Conservation (phyloP, 2,888 invertebrate genomes). For the Argyra leucocephala region DNA sequence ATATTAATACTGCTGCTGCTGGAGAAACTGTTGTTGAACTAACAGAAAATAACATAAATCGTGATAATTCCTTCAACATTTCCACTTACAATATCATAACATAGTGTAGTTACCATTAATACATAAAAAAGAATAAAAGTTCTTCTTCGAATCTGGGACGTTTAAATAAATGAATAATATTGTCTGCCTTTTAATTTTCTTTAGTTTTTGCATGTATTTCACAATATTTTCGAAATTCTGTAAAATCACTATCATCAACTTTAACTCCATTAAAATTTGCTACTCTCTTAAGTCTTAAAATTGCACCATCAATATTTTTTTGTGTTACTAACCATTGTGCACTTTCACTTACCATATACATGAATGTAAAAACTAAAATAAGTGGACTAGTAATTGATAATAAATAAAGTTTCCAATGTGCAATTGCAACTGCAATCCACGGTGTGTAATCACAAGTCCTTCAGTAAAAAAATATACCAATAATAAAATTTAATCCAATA, state of each 20-base stretch:
- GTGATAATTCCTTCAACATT: constrained; percentile 45
- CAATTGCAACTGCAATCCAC: constrained; percentile 39
- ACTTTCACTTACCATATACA: constrained; percentile 45
- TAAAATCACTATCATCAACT: constrained; percentile 30
- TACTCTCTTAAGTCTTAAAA: constrained; percentile 42
- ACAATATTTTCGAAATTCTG: constrained; percentile 20
- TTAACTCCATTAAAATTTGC: constrained; percentile 43
- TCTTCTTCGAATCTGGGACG: constrained; percentile 44
- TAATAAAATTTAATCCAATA: constrained; percentile 46
- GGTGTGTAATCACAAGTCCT: constrained; percentile 43
- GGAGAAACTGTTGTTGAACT: constrained; percentile 45
- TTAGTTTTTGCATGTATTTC: constrained; percentile 13
- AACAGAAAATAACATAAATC: constrained; percentile 44
- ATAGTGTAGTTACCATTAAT: constrained; percentile 47
- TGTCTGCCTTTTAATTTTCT: constrained; percentile 13
- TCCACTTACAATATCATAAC: constrained; percentile 47
- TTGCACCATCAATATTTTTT: constrained; percentile 43
- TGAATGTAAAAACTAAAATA: constrained; percentile 37
- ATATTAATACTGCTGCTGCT: constrained; percentile 38
- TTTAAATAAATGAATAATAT: constrained; percentile 39
- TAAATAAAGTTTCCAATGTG: constrained; percentile 43
- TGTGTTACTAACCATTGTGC: constrained; percentile 48
- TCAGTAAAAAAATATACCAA: constrained; percentile 47
- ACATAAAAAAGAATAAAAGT: constrained; percentile 46
- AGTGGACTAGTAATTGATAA: constrained; percentile 42